Evolutionary conservation across 1,140 invertebrate genomes (phyloP).

Genomic region (Ridgeia piscesae): DNA sequence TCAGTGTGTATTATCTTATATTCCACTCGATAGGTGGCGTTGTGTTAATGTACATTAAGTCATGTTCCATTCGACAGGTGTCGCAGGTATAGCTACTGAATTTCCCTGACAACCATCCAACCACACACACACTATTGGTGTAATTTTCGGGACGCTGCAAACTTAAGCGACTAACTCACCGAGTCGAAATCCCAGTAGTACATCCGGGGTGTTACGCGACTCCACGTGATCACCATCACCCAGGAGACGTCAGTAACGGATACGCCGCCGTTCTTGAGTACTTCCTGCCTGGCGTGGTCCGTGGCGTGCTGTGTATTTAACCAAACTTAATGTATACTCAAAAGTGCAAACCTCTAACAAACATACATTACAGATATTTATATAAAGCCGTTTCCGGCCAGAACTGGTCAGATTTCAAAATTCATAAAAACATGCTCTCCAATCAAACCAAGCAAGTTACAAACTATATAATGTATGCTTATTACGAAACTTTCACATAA

Average conservation of each 20-base stretch:
- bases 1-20: too few species aligned
- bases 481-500: too few species aligned
- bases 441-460: background rate
- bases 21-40: too few species aligned
- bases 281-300: background rate
- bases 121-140: too few species aligned
- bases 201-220: background rate
- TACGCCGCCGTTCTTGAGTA: background rate
- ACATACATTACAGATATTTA: background rate
- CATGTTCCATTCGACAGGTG: too few species aligned
- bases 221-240: background rate
- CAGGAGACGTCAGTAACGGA: background rate
- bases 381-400: background rate
- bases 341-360: background rate
- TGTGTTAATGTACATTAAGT: too few species aligned
- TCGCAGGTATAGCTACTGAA: too few species aligned
- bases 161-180: background rate
- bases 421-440: background rate
- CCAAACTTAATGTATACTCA: background rate
- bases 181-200: background rate
- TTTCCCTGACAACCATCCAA: too few species aligned
- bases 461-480: too few species aligned
- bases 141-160: too few species aligned
- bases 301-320: background rate
- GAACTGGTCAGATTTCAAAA: background rate